phyloP scores from a whole-genome alignment of 2,113 vertebrate species.

The Coptodon bakossiorum region DNA sequence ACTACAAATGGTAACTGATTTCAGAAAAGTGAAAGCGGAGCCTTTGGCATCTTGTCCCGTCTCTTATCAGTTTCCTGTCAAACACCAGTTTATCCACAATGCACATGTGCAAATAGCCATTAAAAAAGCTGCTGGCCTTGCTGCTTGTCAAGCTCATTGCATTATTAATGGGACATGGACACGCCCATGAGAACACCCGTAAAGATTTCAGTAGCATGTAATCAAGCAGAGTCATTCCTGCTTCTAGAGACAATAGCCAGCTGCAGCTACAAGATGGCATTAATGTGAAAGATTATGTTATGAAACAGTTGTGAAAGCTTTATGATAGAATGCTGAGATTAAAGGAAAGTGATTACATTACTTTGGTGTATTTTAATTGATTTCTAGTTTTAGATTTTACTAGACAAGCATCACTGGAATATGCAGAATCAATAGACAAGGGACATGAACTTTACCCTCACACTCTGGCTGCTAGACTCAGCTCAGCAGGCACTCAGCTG shows the following conservation, averaged over 20 bases:
- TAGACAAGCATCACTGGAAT: neutral
- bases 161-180: rapidly evolving
- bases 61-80: rapidly evolving
- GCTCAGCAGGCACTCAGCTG: rapidly evolving
- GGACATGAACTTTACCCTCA: neutral
- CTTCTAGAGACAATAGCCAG: neutral
- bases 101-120: rapidly evolving
- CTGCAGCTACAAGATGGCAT: neutral
- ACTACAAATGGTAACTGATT: rapidly evolving
- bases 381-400: rapidly evolving
- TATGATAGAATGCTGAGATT: rapidly evolving
- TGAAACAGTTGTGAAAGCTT: rapidly evolving
- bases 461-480: neutral
- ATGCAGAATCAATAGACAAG: neutral
- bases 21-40: neutral
- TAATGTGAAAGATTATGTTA: neutral
- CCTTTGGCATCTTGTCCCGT: neutral
- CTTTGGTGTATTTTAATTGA: neutral
- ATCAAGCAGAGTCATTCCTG: neutral
- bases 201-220: neutral
- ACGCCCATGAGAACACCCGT: neutral
- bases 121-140: neutral
- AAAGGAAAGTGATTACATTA: neutral
- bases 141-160: neutral
- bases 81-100: neutral